These are phyloP conservation scores for Falco rusticolus DNA, from an alignment of 2,797 vertebrate species.

Conservation along the genomic window DNA sequence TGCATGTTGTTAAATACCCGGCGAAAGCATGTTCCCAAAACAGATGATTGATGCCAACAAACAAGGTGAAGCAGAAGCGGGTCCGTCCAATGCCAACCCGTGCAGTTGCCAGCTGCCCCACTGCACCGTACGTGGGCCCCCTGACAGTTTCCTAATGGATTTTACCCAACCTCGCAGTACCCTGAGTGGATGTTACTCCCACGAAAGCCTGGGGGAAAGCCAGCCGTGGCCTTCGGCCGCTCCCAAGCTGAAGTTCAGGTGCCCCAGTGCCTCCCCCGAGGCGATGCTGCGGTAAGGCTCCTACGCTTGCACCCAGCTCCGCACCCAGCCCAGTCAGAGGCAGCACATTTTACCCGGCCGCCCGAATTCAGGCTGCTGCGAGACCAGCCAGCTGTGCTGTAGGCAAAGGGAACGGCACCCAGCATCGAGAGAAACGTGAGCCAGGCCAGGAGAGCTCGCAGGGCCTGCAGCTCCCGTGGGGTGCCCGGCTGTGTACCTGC, in stretches of 20 bases:
- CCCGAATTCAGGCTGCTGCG: neutral
- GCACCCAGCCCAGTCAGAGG: neutral
- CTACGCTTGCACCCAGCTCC: accelerated
- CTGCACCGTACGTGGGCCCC: neutral
- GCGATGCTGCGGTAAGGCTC: neutral
- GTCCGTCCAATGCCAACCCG: neutral
- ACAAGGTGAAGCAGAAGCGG: accelerated
- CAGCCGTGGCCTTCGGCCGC: neutral
- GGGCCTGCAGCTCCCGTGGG: neutral
- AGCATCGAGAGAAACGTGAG: neutral
- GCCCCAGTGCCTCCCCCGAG: too few relatives aligned
- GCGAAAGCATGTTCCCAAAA: neutral
- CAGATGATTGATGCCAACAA: neutral
- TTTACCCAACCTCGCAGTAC: neutral
- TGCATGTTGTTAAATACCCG: neutral
- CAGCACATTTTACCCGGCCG: accelerated
- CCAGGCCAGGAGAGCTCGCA: neutral
- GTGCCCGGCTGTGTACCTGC: too few relatives aligned
- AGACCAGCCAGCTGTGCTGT: neutral
- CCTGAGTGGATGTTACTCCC: neutral
- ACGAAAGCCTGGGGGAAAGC: neutral
- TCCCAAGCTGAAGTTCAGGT: neutral
- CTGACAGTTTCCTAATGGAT: accelerated
- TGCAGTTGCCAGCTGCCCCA: neutral
- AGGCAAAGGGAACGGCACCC: neutral